Conservation (phyloP, 2,113 vertebrate species). For the Grus americana region DNA sequence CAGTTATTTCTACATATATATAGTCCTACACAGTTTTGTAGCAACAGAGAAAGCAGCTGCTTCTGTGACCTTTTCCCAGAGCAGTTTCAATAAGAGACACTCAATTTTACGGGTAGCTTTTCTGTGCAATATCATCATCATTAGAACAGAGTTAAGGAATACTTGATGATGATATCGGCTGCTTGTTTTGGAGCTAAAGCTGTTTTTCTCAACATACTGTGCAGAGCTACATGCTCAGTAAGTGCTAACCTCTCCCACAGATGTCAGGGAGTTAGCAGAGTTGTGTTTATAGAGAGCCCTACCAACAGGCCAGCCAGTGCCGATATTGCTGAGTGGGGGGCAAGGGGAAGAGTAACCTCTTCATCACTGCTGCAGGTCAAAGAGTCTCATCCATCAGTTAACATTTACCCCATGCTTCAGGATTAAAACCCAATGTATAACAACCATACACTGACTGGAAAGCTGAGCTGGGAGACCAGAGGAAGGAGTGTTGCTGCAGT, state of each 20-base stretch:
- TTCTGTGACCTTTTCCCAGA: neutral
- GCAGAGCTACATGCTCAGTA: neutral
- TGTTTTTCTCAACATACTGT: neutral
- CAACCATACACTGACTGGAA: neutral
- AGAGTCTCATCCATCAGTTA: neutral
- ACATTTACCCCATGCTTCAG: neutral
- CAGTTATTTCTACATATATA: neutral
- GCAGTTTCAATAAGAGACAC: neutral
- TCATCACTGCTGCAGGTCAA: neutral
- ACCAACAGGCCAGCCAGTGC: neutral
- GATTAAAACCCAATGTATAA: neutral
- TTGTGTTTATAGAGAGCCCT: neutral
- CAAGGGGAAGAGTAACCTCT: neutral
- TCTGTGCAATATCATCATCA: neutral
- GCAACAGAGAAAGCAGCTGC: neutral
- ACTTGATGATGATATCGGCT: neutral
- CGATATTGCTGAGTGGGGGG: neutral
- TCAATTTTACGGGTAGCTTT: neutral
- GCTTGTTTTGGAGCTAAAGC: conserved; percentile 2
- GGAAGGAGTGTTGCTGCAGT: neutral
- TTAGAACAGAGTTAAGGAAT: neutral
- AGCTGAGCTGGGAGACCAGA: neutral
- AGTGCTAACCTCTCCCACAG: neutral
- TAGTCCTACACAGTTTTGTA: neutral
- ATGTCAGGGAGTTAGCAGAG: neutral